Evolutionary conservation across 2,113 vertebrate genomes (phyloP).

Genomic region (Cebus imitator): DNA sequence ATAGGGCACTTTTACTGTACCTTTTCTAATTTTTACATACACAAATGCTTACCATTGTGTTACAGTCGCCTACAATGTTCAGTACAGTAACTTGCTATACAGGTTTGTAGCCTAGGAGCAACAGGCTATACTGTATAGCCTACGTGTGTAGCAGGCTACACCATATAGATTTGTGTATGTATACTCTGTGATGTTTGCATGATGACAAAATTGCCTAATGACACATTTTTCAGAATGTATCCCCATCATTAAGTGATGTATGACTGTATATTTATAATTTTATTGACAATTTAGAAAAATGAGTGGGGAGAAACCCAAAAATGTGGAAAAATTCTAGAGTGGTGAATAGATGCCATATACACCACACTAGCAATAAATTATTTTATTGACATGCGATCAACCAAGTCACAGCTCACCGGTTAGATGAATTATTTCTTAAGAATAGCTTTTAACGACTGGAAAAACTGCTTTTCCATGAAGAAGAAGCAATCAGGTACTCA

Average conservation of each 20-base stretch:
- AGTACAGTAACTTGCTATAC: not conserved
- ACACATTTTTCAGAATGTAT: not conserved
- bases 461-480: not conserved
- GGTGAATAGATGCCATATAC: not conserved
- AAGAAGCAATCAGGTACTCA: not conserved
- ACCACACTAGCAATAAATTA: not conserved
- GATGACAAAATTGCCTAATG: not conserved
- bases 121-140: not conserved
- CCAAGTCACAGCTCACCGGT: not conserved
- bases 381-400: not conserved
- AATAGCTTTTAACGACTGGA: not conserved
- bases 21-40: not conserved
- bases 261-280: not conserved
- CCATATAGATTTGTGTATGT: not conserved
- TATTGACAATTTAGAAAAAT: not conserved
- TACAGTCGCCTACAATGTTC: not conserved
- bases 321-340: not conserved
- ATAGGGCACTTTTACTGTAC: not conserved
- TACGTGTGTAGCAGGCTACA: not conserved
- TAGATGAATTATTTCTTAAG: not conserved
- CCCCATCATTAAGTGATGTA: not conserved
- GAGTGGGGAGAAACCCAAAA: not conserved
- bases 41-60: not conserved
- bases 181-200: not conserved
- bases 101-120: not conserved